Evolutionary conservation across 2,888 invertebrate species (phyloP).

Genomic region (Nebria salina): DNA sequence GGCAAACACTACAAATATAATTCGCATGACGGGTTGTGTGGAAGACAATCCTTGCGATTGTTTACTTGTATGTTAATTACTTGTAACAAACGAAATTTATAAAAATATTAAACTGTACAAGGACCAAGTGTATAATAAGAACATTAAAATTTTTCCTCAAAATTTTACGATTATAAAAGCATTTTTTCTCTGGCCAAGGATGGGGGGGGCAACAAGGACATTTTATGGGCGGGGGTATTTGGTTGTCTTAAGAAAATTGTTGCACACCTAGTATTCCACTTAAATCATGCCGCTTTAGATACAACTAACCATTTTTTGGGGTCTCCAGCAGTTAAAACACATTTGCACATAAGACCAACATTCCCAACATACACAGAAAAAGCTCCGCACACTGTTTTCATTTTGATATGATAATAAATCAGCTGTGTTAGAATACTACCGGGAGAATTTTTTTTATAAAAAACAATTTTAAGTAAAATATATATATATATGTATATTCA

Average conservation of each 20-base stretch:
- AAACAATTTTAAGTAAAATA: background rate
- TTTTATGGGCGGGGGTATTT: slow-evolving; percentile 50
- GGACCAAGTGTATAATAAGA: slow-evolving; percentile 58
- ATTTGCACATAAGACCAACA: slow-evolving; percentile 20
- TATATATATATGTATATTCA: background rate
- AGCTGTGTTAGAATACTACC: slow-evolving; percentile 34
- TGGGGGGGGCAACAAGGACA: slow-evolving; percentile 8
- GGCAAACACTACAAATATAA: slow-evolving; percentile 21
- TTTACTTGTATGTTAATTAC: slow-evolving; percentile 47
- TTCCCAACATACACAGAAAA: slow-evolving; percentile 53
- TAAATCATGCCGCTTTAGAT: slow-evolving; percentile 26
- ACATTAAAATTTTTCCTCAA: slow-evolving; percentile 57
- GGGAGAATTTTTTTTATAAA: background rate
- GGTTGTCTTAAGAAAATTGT: slow-evolving; percentile 50
- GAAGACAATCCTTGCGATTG: slow-evolving; percentile 64
- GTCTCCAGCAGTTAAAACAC: slow-evolving; percentile 23
- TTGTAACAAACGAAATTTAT: slow-evolving; percentile 61
- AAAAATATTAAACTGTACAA: slow-evolving; percentile 65
- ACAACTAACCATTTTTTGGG: slow-evolving; percentile 12
- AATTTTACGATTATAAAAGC: slow-evolving; percentile 52
- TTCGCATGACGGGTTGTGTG: slow-evolving; percentile 52
- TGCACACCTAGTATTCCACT: background rate
- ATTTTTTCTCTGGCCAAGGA: slow-evolving; percentile 30
- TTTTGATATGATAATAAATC: slow-evolving; percentile 43
- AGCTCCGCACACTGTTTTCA: slow-evolving; percentile 35